A percentile compares a stretch with the other conserved stretches of the same genome.
phyloP scores from a whole-genome alignment of 2,888 invertebrate genomes.

The Eupithecia subfuscata region DNA sequence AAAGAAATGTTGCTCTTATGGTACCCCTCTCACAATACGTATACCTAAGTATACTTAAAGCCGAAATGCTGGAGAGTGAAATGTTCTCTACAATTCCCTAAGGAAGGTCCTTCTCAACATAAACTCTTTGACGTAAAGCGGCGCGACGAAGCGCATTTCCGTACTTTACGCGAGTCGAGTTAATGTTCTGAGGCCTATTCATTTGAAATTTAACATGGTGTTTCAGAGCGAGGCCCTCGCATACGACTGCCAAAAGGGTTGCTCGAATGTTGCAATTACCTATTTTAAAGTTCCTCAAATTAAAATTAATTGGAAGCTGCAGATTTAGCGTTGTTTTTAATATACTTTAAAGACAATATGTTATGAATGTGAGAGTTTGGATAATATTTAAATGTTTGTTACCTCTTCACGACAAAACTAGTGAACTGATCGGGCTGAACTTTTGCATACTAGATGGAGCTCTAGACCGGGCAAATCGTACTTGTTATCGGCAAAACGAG shows the following conservation, averaged over 20 bases:
- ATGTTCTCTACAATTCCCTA: background rate
- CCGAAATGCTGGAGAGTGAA: background rate
- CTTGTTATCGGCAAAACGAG: background rate
- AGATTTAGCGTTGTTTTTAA: background rate
- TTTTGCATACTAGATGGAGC: background rate
- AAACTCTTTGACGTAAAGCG: slow-evolving; percentile 67
- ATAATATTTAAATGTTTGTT: background rate
- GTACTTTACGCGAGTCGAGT: slow-evolving; percentile 67
- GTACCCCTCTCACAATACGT: background rate
- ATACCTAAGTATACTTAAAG: background rate
- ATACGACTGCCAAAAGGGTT: slow-evolving; percentile 53
- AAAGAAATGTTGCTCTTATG: background rate
- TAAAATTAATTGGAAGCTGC: background rate
- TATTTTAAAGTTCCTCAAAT: background rate
- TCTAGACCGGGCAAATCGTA: background rate
- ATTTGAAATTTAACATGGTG: slow-evolving; percentile 73
- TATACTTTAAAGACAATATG: too few relatives aligned
- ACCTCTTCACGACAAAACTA: background rate
- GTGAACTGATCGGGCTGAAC: background rate
- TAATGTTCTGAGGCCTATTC: slow-evolving; percentile 72
- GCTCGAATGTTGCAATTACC: background rate
- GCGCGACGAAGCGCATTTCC: slow-evolving; percentile 67
- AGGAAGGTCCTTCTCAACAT: background rate
- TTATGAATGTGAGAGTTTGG: too few relatives aligned
- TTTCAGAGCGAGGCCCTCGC: slow-evolving; percentile 59